phyloP scores from a whole-genome alignment of 2,113 vertebrate species.

The Sturnira hondurensis region DNA sequence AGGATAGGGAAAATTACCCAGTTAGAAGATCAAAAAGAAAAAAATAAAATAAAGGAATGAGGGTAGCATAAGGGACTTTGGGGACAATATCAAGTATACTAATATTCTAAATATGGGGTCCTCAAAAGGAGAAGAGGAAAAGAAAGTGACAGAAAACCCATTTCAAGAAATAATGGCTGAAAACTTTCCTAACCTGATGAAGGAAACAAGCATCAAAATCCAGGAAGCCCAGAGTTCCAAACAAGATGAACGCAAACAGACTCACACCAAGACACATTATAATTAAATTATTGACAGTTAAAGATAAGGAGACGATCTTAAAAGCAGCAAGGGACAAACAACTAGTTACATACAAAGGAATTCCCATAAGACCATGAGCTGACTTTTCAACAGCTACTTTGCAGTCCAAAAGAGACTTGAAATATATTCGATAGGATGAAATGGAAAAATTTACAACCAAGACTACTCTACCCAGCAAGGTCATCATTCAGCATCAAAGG shows the following conservation, averaged over 20 bases:
- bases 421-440: neutral
- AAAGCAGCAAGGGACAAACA: neutral
- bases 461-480: neutral
- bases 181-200: neutral
- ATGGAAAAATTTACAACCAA: neutral
- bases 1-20: neutral
- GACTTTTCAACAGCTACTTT: neutral
- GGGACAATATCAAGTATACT: neutral
- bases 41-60: neutral
- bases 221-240: neutral
- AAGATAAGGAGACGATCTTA: neutral
- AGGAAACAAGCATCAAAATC: neutral
- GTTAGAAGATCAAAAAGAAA: neutral
- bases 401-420: neutral
- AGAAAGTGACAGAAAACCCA: neutral
- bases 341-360: neutral
- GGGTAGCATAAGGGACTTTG: neutral
- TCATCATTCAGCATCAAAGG: neutral
- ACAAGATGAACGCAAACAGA: neutral
- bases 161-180: neutral
- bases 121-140: neutral
- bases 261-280: neutral
- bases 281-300: neutral
- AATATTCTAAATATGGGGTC: neutral
- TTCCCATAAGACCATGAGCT: neutral